A percentile compares a stretch with the other conserved stretches of the same genome.
Conservation (phyloP, 2,888 invertebrate genomes). For the Zootermopsis nevadensis region DNA sequence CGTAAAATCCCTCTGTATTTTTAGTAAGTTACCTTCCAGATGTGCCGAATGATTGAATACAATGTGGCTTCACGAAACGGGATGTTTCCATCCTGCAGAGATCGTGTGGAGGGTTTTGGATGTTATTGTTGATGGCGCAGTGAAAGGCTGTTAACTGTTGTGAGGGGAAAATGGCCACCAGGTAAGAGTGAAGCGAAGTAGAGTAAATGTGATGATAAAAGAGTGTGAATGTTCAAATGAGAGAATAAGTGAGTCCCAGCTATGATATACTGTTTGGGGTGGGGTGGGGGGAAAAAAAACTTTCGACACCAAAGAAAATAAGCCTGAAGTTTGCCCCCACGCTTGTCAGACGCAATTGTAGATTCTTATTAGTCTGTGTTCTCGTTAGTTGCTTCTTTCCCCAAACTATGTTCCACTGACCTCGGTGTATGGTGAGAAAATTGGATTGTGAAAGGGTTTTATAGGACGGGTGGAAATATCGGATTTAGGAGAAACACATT, state of each 20-base stretch:
- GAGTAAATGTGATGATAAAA: constrained; percentile 33
- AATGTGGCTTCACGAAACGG: not conserved
- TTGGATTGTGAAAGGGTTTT: too few relatives aligned
- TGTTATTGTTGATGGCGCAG: not conserved
- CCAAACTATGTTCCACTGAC: too few relatives aligned
- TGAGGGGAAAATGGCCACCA: not conserved
- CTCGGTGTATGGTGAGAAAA: too few relatives aligned
- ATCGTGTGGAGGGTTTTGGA: not conserved
- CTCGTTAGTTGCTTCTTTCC: too few relatives aligned
- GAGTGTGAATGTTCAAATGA: constrained; percentile 42
- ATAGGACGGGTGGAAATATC: too few relatives aligned
- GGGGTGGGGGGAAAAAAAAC: not conserved
- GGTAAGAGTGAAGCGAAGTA: constrained; percentile 33
- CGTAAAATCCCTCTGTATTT: too few relatives aligned
- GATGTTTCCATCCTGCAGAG: not conserved
- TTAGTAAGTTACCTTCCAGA: too few relatives aligned
- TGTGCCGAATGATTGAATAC: not conserved
- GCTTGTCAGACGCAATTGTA: too few relatives aligned
- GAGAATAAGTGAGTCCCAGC: constrained; percentile 41
- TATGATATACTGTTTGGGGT: constrained; percentile 18
- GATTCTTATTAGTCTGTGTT: too few relatives aligned
- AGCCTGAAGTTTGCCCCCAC: too few relatives aligned
- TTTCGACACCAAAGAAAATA: not conserved
- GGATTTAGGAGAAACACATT: too few relatives aligned
- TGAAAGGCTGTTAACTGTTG: not conserved